Evolutionary conservation across 2,888 invertebrate genomes (phyloP).

Genomic region (Pristionchus arcanus): DNA sequence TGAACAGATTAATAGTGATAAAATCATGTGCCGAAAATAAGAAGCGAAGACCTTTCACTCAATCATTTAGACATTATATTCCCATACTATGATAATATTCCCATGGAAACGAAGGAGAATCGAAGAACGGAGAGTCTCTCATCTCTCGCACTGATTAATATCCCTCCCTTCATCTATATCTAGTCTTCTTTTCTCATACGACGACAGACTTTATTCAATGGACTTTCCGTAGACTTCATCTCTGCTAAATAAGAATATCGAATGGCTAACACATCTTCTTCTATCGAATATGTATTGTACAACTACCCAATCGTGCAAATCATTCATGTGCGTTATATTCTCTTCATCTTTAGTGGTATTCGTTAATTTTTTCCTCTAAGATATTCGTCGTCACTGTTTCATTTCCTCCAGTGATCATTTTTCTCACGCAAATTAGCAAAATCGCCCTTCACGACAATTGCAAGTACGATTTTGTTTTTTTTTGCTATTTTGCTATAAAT

Average conservation of each 20-base stretch:
- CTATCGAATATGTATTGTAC: not conserved
- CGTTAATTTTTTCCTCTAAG: not conserved
- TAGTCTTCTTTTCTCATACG: not conserved
- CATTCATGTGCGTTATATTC: too few relatives aligned
- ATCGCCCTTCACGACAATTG: constrained; percentile 11
- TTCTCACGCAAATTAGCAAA: not conserved
- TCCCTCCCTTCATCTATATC: not conserved
- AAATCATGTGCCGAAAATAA: too few relatives aligned
- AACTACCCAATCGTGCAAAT: not conserved
- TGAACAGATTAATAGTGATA: too few relatives aligned
- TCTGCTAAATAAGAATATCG: not conserved
- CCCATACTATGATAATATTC: not conserved
- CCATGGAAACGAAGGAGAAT: not conserved
- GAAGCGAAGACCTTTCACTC: too few relatives aligned
- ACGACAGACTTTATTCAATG: not conserved
- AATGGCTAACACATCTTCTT: not conserved
- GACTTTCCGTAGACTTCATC: not conserved
- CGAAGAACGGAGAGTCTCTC: not conserved
- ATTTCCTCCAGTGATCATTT: not conserved
- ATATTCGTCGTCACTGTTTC: not conserved
- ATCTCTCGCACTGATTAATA: not conserved
- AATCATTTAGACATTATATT: not conserved
- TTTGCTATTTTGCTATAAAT: too few relatives aligned
- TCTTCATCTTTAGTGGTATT: too few relatives aligned
- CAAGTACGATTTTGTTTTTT: not conserved